These are phyloP conservation scores for Synanthedon myopaeformis DNA, from an alignment of 2,888 invertebrate species.

Conservation along the genomic window DNA sequence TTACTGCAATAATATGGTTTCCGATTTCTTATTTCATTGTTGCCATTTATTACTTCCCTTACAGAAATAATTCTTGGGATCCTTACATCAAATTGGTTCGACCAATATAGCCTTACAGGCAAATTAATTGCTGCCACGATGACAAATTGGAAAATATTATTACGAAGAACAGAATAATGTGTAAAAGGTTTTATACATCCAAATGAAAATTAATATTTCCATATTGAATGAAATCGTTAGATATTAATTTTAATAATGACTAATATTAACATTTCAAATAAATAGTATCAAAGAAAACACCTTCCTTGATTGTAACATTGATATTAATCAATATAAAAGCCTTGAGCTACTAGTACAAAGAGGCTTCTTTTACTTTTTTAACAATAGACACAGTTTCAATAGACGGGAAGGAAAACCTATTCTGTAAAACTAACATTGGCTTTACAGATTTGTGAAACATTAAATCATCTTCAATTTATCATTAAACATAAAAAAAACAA, in stretches of 20 bases:
- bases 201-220: too few relatives aligned
- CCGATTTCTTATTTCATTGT: not conserved
- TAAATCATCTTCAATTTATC: too few relatives aligned
- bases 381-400: not conserved
- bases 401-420: not conserved
- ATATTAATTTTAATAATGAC: not conserved
- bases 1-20: not conserved
- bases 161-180: too few relatives aligned
- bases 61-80: too few relatives aligned
- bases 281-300: not conserved
- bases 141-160: too few relatives aligned
- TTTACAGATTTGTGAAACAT: not conserved
- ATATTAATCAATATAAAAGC: slow-evolving; percentile 7
- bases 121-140: too few relatives aligned
- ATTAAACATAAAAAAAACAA: too few relatives aligned
- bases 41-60: not conserved
- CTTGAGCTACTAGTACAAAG: slow-evolving; percentile 2
- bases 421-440: not conserved
- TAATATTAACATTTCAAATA: not conserved
- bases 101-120: too few relatives aligned
- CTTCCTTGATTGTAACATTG: not conserved
- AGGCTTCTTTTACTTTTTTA: not conserved
- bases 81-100: too few relatives aligned
- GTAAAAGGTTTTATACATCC: too few relatives aligned
- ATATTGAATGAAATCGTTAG: too few relatives aligned